Evolutionary conservation across 2,113 vertebrate species (phyloP).

Genomic region (Pyrgilauda ruficollis): DNA sequence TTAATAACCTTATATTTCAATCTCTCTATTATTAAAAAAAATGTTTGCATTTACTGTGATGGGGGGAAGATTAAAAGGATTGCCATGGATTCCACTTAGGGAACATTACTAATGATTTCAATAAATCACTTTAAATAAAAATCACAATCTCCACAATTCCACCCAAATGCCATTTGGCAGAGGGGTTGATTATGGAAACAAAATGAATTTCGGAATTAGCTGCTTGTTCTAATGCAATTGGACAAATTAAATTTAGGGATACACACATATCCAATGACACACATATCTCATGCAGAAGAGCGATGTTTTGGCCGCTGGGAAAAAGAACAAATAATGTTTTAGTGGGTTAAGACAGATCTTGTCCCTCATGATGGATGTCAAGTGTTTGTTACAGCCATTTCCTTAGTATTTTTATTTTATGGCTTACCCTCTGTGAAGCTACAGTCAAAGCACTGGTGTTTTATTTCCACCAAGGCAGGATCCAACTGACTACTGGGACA

Average conservation of each 20-base stretch:
- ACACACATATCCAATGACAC: neutral
- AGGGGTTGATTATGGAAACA: slow-evolving; percentile 36
- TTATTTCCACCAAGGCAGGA: neutral
- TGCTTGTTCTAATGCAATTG: slow-evolving; percentile 37
- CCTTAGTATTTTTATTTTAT: neutral
- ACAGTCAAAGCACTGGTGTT: neutral
- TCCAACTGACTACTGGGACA: neutral
- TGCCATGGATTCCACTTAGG: slow-evolving; percentile 24
- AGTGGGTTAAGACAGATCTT: neutral
- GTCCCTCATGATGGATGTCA: neutral
- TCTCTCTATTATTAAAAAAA: slow-evolving; percentile 34
- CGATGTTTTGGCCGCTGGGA: neutral
- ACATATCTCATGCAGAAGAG: neutral
- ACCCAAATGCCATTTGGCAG: slow-evolving; percentile 37
- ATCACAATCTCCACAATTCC: slow-evolving; percentile 25
- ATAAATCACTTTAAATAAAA: slow-evolving; percentile 63
- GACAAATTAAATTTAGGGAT: slow-evolving; percentile 44
- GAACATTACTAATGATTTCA: slow-evolving; percentile 25
- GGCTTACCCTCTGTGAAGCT: neutral
- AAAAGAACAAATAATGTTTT: slow-evolving; percentile 9
- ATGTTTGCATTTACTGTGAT: slow-evolving; percentile 23
- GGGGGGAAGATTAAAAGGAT: slow-evolving; percentile 44
- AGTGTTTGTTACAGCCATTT: neutral
- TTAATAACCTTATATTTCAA: slow-evolving; percentile 44
- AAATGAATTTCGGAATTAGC: slow-evolving; percentile 51